Conservation (phyloP, 2,888 invertebrate species). For the Junonia oenone region DNA sequence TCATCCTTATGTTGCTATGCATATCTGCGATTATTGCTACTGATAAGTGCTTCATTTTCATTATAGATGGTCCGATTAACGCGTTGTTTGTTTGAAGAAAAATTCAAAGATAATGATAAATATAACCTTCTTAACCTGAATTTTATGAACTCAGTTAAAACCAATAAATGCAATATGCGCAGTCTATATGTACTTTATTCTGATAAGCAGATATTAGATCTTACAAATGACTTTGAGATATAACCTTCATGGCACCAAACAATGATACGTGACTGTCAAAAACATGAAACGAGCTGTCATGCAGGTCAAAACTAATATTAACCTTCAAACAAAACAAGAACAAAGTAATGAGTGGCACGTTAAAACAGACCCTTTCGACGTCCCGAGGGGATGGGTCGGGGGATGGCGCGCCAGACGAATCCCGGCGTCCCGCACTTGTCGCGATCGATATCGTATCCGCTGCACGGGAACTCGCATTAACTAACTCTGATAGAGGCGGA, state of each 20-base stretch:
- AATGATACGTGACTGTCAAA: slow-evolving; percentile 3
- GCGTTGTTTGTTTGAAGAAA: background rate
- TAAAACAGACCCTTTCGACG: slow-evolving; percentile 59
- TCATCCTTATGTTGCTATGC: slow-evolving; percentile 52
- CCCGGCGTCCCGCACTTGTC: slow-evolving; percentile 68
- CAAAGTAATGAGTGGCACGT: slow-evolving; percentile 67
- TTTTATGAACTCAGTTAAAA: background rate
- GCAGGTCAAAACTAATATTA: slow-evolving; percentile 66
- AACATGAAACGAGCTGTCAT: slow-evolving; percentile 17
- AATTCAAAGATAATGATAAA: background rate
- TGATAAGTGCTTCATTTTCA: slow-evolving; percentile 1
- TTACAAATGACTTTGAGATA: background rate
- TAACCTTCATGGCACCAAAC: background rate
- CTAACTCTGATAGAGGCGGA: slow-evolving; percentile 66
- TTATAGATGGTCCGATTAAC: background rate
- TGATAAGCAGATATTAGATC: background rate
- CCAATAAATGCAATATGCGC: background rate
- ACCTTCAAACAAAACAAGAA: slow-evolving; percentile 78
- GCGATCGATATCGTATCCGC: slow-evolving; percentile 73
- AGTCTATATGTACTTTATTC: background rate
- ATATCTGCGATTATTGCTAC: background rate
- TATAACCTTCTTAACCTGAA: background rate
- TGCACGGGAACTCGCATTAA: slow-evolving; percentile 70
- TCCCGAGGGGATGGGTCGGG: slow-evolving; percentile 43
- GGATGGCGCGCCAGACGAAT: slow-evolving; percentile 68